Conservation (phyloP, 2,113 vertebrate species). For the Motacilla tschutschensis region DNA sequence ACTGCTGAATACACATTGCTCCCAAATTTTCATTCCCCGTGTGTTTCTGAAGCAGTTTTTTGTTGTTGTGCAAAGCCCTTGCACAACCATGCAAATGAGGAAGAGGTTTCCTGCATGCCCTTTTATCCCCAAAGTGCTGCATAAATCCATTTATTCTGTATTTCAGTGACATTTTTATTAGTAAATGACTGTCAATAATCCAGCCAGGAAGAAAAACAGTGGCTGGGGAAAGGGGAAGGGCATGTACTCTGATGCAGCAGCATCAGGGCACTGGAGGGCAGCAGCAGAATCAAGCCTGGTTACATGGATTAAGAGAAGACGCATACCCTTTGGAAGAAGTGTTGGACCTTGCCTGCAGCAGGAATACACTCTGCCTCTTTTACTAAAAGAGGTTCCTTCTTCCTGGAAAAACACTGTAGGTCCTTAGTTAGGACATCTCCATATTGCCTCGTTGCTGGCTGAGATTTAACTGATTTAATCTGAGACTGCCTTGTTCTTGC, state of each 20-base stretch:
- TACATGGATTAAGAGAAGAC: neutral
- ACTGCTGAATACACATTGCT: neutral
- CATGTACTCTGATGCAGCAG: neutral
- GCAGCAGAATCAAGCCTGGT: neutral
- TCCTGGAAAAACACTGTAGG: neutral
- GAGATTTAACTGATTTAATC: neutral
- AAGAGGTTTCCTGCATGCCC: neutral
- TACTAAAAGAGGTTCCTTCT: neutral
- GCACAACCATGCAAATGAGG: neutral
- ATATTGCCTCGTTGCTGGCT: neutral
- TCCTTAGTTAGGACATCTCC: neutral
- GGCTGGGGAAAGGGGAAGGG: neutral
- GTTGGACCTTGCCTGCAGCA: neutral
- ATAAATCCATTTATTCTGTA: neutral
- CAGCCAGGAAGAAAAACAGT: neutral
- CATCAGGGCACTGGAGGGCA: neutral
- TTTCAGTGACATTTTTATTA: neutral
- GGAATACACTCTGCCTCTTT: neutral
- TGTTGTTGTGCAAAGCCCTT: neutral
- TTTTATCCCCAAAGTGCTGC: neutral
- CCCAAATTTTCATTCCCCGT: neutral
- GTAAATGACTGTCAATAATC: neutral
- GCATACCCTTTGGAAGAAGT: neutral
- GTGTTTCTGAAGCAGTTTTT: neutral
- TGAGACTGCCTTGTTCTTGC: neutral